Evolutionary conservation across 2,797 vertebrate species (phyloP).

Genomic region (Acrocephalus scirpaceus): DNA sequence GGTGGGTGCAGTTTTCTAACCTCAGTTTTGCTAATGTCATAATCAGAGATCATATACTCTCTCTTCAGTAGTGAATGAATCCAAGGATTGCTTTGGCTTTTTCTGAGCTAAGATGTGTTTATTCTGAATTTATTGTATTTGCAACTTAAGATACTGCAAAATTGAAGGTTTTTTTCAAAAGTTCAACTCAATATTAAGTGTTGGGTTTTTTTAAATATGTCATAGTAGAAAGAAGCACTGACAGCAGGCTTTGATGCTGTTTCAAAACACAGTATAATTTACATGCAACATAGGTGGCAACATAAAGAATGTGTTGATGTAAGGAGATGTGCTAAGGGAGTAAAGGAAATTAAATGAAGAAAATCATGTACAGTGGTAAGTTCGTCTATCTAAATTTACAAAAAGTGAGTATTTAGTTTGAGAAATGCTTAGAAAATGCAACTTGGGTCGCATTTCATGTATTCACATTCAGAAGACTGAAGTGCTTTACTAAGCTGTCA

Average conservation of each 20-base stretch:
- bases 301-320: background rate
- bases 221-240: background rate
- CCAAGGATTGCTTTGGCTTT: background rate
- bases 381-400: background rate
- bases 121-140: background rate
- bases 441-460: background rate
- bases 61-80: background rate
- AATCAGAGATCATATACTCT: background rate
- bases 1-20: background rate
- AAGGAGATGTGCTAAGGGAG: background rate
- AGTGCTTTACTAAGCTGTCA: background rate
- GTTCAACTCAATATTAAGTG: background rate
- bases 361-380: background rate
- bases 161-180: background rate
- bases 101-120: background rate
- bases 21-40: background rate
- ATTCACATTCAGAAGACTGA: background rate
- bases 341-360: background rate
- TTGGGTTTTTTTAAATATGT: background rate
- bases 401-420: background rate
- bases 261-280: background rate
- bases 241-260: background rate
- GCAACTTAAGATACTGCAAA: background rate
- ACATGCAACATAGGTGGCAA: background rate
- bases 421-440: background rate